phyloP scores from a whole-genome alignment of 2,113 vertebrate genomes.

The Hemichromis elongatus region DNA sequence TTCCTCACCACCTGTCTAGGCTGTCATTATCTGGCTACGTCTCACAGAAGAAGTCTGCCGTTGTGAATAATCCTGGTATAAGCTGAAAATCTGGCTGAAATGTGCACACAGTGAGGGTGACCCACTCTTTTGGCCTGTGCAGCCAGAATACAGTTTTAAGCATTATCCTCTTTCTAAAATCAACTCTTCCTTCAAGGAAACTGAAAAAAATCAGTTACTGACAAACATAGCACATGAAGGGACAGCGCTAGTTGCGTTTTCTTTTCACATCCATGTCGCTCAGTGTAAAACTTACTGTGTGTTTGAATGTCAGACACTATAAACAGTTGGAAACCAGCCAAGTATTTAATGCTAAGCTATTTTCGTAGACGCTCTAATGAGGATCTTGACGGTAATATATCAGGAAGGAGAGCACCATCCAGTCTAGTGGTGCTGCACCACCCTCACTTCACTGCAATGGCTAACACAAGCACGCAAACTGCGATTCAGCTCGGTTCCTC shows the following conservation, averaged over 20 bases:
- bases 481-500: constrained; percentile 36
- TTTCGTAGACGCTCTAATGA: constrained; percentile 45
- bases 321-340: constrained; percentile 1
- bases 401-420: background rate
- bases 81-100: constrained; percentile 56
- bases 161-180: constrained; percentile 19
- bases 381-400: constrained; percentile 31
- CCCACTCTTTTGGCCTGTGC: constrained; percentile 11
- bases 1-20: constrained; percentile 37
- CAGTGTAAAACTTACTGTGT: background rate
- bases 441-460: background rate
- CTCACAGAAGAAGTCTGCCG: constrained; percentile 28
- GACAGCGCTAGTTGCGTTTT: background rate
- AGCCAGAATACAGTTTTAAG: constrained; percentile 15
- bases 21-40: constrained; percentile 44
- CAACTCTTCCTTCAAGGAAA: constrained; percentile 16
- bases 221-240: background rate
- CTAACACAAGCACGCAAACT: constrained; percentile 5
- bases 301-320: background rate
- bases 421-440: background rate
- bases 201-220: background rate
- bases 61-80: constrained; percentile 55
- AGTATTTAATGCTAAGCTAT: constrained; percentile 46
- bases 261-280: background rate
- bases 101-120: constrained; percentile 14